These are phyloP conservation scores for Protobothrops flavoviridis DNA, from an alignment of 2,113 vertebrate species.

Conservation along the genomic window DNA sequence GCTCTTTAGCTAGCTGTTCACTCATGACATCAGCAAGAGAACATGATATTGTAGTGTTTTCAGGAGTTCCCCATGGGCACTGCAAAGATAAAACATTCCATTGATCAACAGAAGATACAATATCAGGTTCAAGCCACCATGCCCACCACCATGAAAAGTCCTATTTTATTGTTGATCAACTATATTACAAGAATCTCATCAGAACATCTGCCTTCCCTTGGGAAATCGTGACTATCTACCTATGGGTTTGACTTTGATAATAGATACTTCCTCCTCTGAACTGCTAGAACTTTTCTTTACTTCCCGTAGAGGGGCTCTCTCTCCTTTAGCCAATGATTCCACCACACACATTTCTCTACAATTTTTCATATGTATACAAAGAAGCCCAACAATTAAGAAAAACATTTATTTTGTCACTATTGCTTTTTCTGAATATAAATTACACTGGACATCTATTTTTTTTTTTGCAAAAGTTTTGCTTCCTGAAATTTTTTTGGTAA, in stretches of 20 bases:
- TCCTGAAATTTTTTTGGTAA: background rate
- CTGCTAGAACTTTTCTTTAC: too few relatives aligned
- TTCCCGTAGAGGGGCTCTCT: too few relatives aligned
- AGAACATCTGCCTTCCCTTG: background rate
- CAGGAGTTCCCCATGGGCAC: conserved; percentile 86
- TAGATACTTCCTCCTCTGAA: too few relatives aligned
- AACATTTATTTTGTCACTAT: background rate
- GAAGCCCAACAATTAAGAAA: background rate
- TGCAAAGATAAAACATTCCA: conserved; percentile 59
- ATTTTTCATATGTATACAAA: background rate
- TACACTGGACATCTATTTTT: background rate
- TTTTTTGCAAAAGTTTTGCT: background rate
- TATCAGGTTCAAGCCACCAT: background rate
- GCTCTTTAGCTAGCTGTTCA: conserved; percentile 86
- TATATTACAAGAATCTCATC: background rate
- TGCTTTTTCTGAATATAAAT: background rate
- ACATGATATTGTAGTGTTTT: conserved; percentile 71
- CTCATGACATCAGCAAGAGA: conserved; percentile 96
- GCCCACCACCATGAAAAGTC: background rate
- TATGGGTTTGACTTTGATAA: background rate
- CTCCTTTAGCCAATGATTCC: background rate
- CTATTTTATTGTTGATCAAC: background rate
- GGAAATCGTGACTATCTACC: background rate
- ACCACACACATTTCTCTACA: background rate
- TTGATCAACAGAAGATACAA: background rate